phyloP scores from a whole-genome alignment of 2,888 invertebrate species.

The Heteromyza rotundicornis region DNA sequence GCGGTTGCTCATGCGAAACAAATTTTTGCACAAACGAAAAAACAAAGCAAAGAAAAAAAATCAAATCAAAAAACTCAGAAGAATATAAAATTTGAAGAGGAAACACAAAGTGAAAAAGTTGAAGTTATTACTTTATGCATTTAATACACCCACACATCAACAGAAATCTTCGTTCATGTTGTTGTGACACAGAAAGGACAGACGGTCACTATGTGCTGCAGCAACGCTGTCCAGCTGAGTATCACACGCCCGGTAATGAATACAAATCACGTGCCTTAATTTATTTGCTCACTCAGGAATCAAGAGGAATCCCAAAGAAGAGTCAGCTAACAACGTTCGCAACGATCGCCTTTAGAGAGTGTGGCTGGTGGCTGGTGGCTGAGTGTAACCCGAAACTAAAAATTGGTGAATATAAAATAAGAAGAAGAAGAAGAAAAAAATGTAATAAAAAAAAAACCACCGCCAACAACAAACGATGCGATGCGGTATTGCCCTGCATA shows the following conservation, averaged over 20 bases:
- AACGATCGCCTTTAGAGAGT: neutral
- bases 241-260: conserved; percentile 32
- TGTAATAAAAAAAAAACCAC: neutral
- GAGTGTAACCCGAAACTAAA: conserved; percentile 14
- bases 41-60: no score
- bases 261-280: conserved; percentile 38
- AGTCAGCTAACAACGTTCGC: no score
- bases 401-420: no score
- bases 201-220: neutral
- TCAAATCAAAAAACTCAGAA: no score
- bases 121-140: no score
- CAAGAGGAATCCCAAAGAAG: neutral
- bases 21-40: conserved; percentile 14
- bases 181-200: neutral
- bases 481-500: no score
- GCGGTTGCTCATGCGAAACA: conserved; percentile 29
- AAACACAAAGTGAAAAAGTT: no score
- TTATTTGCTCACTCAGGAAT: conserved; percentile 36
- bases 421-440: no score
- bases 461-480: neutral
- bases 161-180: no score
- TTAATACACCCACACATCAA: no score
- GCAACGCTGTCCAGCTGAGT: neutral
- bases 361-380: neutral
- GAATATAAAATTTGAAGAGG: no score